These are phyloP conservation scores for Apis laboriosa DNA, from an alignment of 1,140 invertebrate species.

Conservation along the genomic window DNA sequence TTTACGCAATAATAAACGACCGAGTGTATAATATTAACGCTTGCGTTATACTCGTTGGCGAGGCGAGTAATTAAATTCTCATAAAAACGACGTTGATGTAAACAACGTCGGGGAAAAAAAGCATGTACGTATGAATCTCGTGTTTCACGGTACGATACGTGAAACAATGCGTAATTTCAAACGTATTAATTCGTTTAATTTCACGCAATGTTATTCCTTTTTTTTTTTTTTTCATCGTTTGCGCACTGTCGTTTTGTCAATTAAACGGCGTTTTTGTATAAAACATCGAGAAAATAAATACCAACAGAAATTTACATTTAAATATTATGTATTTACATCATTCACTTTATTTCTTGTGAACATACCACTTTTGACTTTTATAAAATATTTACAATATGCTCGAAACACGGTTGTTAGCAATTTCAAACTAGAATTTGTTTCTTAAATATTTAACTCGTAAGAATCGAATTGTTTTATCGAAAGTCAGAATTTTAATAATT, in stretches of 20 bases:
- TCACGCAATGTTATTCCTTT: background rate
- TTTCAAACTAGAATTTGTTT: too few species aligned
- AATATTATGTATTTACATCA: background rate
- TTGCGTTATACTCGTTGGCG: background rate
- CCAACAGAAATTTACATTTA: background rate
- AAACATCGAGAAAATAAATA: background rate
- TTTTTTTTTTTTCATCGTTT: background rate
- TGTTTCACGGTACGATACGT: conserved; percentile 12
- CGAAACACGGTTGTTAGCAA: background rate
- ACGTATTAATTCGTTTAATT: conserved; percentile 30
- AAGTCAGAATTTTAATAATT: too few species aligned
- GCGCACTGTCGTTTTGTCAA: background rate
- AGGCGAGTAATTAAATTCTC: conserved; percentile 26
- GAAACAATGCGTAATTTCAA: conserved; percentile 16
- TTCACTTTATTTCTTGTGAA: background rate
- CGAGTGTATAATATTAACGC: background rate
- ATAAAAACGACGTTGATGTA: conserved; percentile 14
- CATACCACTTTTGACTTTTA: background rate
- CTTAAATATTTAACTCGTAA: too few species aligned
- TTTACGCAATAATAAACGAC: conserved; percentile 14
- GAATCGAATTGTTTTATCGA: too few species aligned
- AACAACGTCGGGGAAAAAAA: background rate
- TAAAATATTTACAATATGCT: background rate
- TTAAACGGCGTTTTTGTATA: background rate
- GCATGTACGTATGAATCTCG: too few species aligned